A percentile compares a stretch with the other conserved stretches of the same genome.
phyloP scores from a whole-genome alignment of 2,113 vertebrate genomes.

The Epinephelus cyanopodus region DNA sequence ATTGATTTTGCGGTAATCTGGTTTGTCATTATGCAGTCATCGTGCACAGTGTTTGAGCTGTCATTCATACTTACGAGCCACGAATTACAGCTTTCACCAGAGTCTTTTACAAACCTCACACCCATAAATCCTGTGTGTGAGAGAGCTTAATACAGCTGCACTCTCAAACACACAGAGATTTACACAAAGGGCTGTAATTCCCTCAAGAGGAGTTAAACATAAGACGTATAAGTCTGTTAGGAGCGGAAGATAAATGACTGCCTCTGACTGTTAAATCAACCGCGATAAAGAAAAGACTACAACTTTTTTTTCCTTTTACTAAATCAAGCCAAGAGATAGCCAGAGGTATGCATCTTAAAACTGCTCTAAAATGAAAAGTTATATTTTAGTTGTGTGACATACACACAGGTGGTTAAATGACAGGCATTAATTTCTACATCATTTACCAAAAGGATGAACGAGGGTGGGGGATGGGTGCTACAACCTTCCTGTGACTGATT shows the following conservation, averaged over 20 bases:
- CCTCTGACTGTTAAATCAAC: background rate
- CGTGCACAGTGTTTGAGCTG: conserved; percentile 13
- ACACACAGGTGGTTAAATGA: background rate
- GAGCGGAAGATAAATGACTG: background rate
- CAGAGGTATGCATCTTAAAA: background rate
- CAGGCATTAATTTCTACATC: background rate
- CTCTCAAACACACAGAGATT: conserved; percentile 21
- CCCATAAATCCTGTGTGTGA: conserved; percentile 26
- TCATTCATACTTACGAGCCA: background rate
- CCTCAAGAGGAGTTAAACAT: background rate
- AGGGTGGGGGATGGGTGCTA: background rate
- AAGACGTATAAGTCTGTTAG: background rate
- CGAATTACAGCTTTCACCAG: background rate
- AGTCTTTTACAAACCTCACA: conserved; percentile 22
- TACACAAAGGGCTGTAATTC: conserved; percentile 11
- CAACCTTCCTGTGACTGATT: conserved; percentile 5
- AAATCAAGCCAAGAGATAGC: no score
- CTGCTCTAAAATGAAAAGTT: background rate
- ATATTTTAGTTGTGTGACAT: background rate
- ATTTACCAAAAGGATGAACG: background rate
- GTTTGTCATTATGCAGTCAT: background rate
- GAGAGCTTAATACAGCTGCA: conserved; percentile 15
- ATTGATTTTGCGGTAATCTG: conserved; percentile 23
- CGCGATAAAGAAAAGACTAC: background rate
- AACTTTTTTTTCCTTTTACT: no score